A percentile compares a stretch with the other conserved stretches of the same genome.
Conservation (phyloP, 2,113 vertebrate species). For the Anoplopoma fimbria region DNA sequence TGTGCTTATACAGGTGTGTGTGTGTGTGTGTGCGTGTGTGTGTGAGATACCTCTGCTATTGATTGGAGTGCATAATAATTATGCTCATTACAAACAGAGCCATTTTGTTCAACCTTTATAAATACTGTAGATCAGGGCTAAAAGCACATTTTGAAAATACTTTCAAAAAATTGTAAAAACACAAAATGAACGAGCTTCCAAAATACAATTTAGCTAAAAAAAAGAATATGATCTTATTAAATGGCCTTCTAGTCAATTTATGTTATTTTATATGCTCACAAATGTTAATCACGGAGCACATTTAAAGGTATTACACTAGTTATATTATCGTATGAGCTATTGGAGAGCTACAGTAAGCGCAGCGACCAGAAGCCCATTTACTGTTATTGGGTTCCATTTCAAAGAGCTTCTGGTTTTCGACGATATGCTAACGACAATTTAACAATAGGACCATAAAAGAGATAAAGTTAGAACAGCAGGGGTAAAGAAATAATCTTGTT, state of each 20-base stretch:
- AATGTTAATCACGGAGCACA: not conserved
- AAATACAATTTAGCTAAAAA: constrained; percentile 1
- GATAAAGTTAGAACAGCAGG: constrained; percentile 29
- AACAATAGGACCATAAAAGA: constrained; percentile 32
- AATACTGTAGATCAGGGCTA: constrained; percentile 16
- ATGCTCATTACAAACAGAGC: constrained; percentile 7
- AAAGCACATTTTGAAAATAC: not conserved
- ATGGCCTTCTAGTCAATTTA: not conserved
- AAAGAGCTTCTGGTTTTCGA: constrained; percentile 23
- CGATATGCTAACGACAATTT: constrained; percentile 12
- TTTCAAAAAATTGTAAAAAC: not conserved
- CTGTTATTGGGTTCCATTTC: constrained; percentile 16
- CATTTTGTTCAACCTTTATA: constrained; percentile 38
- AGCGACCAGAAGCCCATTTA: constrained; percentile 16
- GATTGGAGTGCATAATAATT: constrained; percentile 43
- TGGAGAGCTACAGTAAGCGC: constrained; percentile 10
- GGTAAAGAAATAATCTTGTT: constrained; percentile 51
- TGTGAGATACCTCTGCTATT: constrained; percentile 30
- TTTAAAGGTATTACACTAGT: not conserved
- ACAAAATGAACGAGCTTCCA: not conserved
- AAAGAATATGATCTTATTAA: not conserved
- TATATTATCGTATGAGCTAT: not conserved
- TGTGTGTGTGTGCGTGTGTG: not conserved
- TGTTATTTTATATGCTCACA: not conserved
- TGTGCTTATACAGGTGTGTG: constrained; percentile 35